Evolutionary conservation across 2,113 vertebrate genomes (phyloP).

Genomic region (Hiodon alosoides): DNA sequence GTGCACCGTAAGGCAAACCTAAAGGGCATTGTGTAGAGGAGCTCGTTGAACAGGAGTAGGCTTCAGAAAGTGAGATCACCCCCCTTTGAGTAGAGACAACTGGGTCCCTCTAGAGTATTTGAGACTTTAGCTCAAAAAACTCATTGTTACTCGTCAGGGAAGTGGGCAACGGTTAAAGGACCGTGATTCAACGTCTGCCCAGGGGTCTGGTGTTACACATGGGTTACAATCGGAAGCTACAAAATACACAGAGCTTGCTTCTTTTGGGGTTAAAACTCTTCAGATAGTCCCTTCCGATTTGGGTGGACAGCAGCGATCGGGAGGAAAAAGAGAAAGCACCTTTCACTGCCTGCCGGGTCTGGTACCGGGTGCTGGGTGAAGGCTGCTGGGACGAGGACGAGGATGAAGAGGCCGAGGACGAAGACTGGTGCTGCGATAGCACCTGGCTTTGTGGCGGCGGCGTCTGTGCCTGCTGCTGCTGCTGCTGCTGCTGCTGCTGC

Average conservation of each 20-base stretch:
- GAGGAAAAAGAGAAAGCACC: constrained; percentile 59
- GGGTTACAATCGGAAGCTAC: not conserved
- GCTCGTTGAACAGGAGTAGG: no score
- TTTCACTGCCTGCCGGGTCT: constrained; percentile 94
- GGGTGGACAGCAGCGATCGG: not conserved
- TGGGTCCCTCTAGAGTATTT: no score
- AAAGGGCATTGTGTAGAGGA: no score
- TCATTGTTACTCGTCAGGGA: no score
- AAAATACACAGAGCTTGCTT: no score
- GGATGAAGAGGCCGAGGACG: constrained; percentile 45
- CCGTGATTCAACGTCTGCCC: no score
- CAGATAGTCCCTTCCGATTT: not conserved
- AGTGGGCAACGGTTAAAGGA: no score
- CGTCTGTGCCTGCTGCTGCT: not conserved
- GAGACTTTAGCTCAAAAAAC: no score
- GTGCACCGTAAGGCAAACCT: no score
- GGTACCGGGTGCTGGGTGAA: constrained; percentile 86
- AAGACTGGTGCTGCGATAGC: constrained; percentile 36
- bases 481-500: constrained; percentile 42
- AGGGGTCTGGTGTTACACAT: not conserved
- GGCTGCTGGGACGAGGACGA: constrained; percentile 52
- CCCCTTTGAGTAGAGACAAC: no score
- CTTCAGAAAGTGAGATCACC: no score
- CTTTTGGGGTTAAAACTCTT: no score
- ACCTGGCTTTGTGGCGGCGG: constrained; percentile 26